Base-by-base conservation (phyloP, 2,113 vertebrate genomes). In the Eudyptes chrysolophus region DNA sequence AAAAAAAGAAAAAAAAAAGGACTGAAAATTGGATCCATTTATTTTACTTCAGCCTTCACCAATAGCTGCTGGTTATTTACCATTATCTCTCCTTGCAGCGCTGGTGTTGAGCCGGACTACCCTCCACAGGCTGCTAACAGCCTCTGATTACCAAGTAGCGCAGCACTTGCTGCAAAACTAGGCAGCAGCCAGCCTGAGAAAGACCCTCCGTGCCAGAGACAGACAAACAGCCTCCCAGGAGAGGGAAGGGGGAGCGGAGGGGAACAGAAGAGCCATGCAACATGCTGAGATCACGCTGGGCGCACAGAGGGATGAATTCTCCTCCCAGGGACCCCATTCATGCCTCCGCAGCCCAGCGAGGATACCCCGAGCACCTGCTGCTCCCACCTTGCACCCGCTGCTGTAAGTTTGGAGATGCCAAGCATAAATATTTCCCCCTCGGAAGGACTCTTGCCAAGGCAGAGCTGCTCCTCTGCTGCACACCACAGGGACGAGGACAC, bases 31-130 rank as follows among this genome's bases (percentile, higher is more conserved):
- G 64, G 60, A 64, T 85, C 79, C 72, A 65, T 92, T 96, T 90
- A 89, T 92, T 96, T 89, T n/a, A 60, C 89, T 80, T 74, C 88
- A 87, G 62, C 66, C 85, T 85, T 78, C 66, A 58, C 91, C 95
- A 95, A 65, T 44, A 94, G 66, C 89, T 93, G 92, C 94, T 96
- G 84, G 95, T 92, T 96, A 95, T 96, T 89, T 94, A 95, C 81
- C 65, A 94, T 85, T 95, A 89, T 89, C 96, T 97, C 79, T 74
- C 77, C 91, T 87, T 52, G 72, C 90, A 96, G 74, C 13, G 75
- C 18, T 36, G 26, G 74, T 81, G 77, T 62, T 79, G 94, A 79
- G 88, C 65, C 6, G 52, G 69, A 49, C 70, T 69, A 44, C 65
- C 68, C 83, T 83, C 89, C 32, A 29, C 21, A 76, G 88, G 84